A percentile compares a stretch with the other conserved stretches of the same genome.
phyloP scores from a whole-genome alignment of 2,888 invertebrate species.

The Agonopterix heracliana region DNA sequence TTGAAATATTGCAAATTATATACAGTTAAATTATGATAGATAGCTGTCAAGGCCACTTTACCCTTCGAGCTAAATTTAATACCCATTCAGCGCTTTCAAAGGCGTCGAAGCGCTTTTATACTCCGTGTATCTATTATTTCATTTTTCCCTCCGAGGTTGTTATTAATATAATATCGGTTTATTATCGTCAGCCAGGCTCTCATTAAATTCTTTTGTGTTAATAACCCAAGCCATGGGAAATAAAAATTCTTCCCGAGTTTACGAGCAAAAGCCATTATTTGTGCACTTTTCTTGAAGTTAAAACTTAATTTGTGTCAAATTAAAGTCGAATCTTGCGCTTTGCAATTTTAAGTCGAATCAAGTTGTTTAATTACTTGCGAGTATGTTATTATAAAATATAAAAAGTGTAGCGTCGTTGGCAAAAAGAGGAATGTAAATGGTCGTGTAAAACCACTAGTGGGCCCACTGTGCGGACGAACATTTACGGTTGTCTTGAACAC shows the following conservation, averaged over 20 bases:
- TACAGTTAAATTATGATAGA: neutral
- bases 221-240: slow-evolving; percentile 24
- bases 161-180: slow-evolving; percentile 40
- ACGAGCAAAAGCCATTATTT: slow-evolving; percentile 23
- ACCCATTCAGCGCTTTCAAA: neutral
- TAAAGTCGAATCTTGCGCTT: slow-evolving; percentile 8
- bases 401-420: neutral
- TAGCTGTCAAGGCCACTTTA: slow-evolving; percentile 11
- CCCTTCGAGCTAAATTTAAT: slow-evolving; percentile 7
- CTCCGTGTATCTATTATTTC: neutral
- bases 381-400: slow-evolving; percentile 4
- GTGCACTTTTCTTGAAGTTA: slow-evolving; percentile 22
- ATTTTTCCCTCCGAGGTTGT: slow-evolving; percentile 23
- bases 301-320: slow-evolving; percentile 26
- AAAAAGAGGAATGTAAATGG: slow-evolving; percentile 11
- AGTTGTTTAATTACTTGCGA: slow-evolving; percentile 8
- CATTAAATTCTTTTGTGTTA: slow-evolving; percentile 43
- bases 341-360: slow-evolving; percentile 11
- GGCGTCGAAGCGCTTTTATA: slow-evolving; percentile 1
- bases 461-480: slow-evolving; percentile 45
- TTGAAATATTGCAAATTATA: neutral
- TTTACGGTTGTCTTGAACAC: slow-evolving; percentile 38
- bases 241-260: slow-evolving; percentile 20
- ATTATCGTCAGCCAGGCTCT: slow-evolving; percentile 32
- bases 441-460: slow-evolving; percentile 23